Percentiles rank a stretch among this genome's conserved stretches.
These are phyloP conservation scores for Dromiciops gliroides DNA, from an alignment of 2,113 vertebrate genomes.

Conservation along the genomic window DNA sequence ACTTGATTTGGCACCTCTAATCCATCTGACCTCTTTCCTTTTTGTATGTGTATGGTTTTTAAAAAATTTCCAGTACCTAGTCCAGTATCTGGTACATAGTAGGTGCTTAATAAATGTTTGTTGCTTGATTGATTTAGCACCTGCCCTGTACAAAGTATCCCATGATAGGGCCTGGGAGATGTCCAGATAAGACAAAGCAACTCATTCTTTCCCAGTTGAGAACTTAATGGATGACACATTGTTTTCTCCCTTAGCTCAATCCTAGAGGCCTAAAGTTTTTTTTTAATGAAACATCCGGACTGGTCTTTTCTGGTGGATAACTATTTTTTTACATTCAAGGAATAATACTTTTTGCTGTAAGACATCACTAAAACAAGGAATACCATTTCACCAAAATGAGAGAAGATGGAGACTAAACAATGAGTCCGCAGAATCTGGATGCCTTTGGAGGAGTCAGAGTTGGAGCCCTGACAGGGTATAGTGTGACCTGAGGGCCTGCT, in stretches of 20 bases:
- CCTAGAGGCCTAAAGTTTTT: neutral
- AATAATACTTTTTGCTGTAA: neutral
- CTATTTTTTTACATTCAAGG: neutral
- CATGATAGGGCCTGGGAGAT: neutral
- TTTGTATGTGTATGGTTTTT: neutral
- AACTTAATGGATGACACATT: neutral
- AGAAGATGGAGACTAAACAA: neutral
- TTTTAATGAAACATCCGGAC: neutral
- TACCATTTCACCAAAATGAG: neutral
- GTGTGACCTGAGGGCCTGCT: neutral
- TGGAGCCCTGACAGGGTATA: neutral
- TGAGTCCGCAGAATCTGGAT: neutral
- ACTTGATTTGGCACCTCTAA: neutral
- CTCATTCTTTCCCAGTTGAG: neutral
- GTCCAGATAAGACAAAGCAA: slow-evolving; percentile 13
- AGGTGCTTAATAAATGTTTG: neutral
- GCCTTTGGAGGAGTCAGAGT: neutral
- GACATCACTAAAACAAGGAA: slow-evolving; percentile 4
- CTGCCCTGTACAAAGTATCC: neutral
- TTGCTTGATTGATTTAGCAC: neutral
- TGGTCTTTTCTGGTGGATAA: slow-evolving; percentile 26
- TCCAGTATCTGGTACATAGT: neutral
- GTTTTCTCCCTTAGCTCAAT: neutral
- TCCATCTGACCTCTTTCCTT: neutral
- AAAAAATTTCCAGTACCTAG: neutral